These are phyloP conservation scores for Rhopalosiphum nymphaeae DNA, from an alignment of 2,888 invertebrate species.

Conservation along the genomic window DNA sequence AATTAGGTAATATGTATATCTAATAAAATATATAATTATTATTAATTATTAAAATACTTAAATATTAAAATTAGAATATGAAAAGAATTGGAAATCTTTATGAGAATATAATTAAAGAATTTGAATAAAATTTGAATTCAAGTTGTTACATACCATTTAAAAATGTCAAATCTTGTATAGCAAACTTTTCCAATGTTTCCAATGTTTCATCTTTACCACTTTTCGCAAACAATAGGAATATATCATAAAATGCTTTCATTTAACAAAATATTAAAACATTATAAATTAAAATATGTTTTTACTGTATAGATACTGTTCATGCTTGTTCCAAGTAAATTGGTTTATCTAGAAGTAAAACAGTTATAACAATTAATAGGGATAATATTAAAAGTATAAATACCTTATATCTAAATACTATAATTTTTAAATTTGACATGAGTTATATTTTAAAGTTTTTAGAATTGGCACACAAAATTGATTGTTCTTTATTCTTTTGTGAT, in stretches of 20 bases:
- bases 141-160: not conserved
- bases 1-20: not conserved
- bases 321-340: not conserved
- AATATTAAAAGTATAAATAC: not conserved
- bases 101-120: not conserved
- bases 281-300: not conserved
- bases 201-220: not conserved
- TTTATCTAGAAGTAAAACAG: slow-evolving; percentile 4
- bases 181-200: not conserved
- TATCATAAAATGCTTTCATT: not conserved
- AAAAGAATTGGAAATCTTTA: not conserved
- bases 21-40: not conserved
- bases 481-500: not conserved
- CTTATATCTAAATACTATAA: not conserved
- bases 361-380: not conserved
- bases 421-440: not conserved
- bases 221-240: not conserved
- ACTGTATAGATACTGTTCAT: not conserved
- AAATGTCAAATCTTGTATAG: not conserved
- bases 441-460: not conserved
- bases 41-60: not conserved
- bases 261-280: not conserved
- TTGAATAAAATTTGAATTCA: not conserved
- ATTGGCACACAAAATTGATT: not conserved
- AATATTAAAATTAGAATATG: slow-evolving; percentile 6